Conservation (phyloP, 2,888 invertebrate genomes). For the Tenthredo mesomela region DNA sequence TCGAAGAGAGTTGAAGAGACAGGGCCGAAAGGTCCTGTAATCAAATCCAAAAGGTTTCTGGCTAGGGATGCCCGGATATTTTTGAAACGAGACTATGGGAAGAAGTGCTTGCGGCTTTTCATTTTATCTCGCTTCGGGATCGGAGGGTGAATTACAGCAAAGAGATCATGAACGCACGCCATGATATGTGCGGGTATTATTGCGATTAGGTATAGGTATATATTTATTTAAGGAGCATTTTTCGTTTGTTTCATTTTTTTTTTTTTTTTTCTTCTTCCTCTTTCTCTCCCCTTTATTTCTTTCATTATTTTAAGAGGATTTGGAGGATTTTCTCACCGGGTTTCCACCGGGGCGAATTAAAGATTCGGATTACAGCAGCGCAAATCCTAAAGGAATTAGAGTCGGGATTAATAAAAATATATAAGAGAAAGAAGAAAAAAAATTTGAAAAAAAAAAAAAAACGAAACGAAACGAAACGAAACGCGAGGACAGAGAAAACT, state of each 20-base stretch:
- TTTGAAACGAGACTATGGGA: not conserved
- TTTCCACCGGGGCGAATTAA: not conserved
- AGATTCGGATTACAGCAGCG: slow-evolving; percentile 15
- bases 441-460: not conserved
- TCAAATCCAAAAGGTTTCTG: slow-evolving; percentile 11
- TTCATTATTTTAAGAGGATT: not conserved
- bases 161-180: not conserved
- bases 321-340: slow-evolving; percentile 1
- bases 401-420: not conserved
- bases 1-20: slow-evolving; percentile 24
- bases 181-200: not conserved
- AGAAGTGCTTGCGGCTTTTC: not conserved
- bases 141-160: not conserved
- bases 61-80: not conserved
- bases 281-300: not conserved
- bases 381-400: slow-evolving; percentile 25
- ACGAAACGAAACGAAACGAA: not conserved
- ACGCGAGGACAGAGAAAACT: not conserved
- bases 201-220: not conserved
- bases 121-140: not conserved
- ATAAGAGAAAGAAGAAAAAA: not conserved
- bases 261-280: too few species aligned
- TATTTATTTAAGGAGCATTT: not conserved
- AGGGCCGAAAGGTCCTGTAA: slow-evolving; percentile 16
- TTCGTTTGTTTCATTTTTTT: not conserved